Conservation (phyloP, 2,888 invertebrate genomes). For the Andrena dorsata region DNA sequence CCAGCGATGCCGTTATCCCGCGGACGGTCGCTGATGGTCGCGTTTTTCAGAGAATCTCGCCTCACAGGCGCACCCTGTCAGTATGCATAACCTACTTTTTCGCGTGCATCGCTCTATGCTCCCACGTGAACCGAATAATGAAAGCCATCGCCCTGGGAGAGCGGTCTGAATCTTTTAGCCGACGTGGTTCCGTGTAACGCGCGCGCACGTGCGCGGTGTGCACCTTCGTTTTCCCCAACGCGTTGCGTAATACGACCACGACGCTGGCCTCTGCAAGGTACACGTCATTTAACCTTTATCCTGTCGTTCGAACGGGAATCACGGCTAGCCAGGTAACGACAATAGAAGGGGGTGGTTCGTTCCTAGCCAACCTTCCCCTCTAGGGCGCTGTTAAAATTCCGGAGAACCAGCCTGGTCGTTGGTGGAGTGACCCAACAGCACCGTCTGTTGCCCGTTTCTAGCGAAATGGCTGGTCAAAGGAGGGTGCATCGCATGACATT, state of each 20-base stretch:
- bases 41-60: slow-evolving; percentile 24
- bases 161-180: slow-evolving; percentile 26
- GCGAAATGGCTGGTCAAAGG: not conserved
- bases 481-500: not conserved
- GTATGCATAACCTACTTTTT: slow-evolving; percentile 47
- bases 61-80: slow-evolving; percentile 12
- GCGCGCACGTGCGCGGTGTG: slow-evolving; percentile 12
- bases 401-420: not conserved
- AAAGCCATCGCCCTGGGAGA: slow-evolving; percentile 32
- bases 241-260: slow-evolving; percentile 21
- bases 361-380: not conserved
- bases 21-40: slow-evolving; percentile 10
- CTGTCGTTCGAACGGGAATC: slow-evolving; percentile 21
- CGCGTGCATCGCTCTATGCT: slow-evolving; percentile 24
- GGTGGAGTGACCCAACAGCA: not conserved
- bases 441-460: slow-evolving; percentile 13
- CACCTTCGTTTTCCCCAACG: slow-evolving; percentile 15
- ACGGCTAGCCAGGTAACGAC: not conserved
- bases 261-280: not conserved
- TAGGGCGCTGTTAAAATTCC: slow-evolving; percentile 11
- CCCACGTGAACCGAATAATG: slow-evolving; percentile 46
- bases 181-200: slow-evolving; percentile 27
- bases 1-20: slow-evolving; percentile 12
- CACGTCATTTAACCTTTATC: slow-evolving; percentile 33
- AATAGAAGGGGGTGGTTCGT: not conserved